Percentiles rank a stretch among this genome's conserved stretches.
phyloP scores from a whole-genome alignment of 1,140 invertebrate genomes.

The Yoshiicerus persimilis region DNA sequence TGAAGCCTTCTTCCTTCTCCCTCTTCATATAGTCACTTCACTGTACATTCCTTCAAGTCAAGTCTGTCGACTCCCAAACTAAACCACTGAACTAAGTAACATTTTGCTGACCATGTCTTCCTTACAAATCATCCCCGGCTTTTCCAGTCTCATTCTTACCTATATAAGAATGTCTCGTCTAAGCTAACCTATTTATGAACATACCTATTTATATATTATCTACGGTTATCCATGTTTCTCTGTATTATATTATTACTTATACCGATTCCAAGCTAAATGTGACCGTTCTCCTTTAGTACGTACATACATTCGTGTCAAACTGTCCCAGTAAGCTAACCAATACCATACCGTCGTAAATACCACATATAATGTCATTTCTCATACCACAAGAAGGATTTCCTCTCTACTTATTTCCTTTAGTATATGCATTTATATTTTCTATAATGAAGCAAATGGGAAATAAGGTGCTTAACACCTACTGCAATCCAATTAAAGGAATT shows the following conservation, averaged over 20 bases:
- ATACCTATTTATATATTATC: too few relatives aligned
- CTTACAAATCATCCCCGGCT: background rate
- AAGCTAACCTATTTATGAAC: too few relatives aligned
- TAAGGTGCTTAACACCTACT: too few relatives aligned
- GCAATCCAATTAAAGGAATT: too few relatives aligned
- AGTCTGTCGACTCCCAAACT: background rate
- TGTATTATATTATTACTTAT: too few relatives aligned
- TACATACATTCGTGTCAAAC: background rate
- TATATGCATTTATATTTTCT: background rate
- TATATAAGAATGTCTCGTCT: too few relatives aligned
- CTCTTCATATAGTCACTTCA: background rate
- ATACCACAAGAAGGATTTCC: background rate
- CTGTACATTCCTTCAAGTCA: background rate
- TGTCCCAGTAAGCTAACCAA: background rate
- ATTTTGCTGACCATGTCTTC: conserved; percentile 18
- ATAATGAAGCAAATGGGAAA: too few relatives aligned
- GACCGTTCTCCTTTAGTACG: background rate
- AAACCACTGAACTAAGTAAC: background rate
- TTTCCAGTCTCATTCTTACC: background rate
- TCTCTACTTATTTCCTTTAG: background rate
- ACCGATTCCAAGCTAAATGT: too few relatives aligned
- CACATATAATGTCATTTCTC: background rate
- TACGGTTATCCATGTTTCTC: too few relatives aligned
- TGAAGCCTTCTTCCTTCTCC: background rate
- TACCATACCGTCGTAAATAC: background rate